Percentiles rank a stretch among this genome's conserved stretches.
Conservation (phyloP, 30 jellyfish, hydroid and myxozoan genomes). For the Cassiopea andromeda region DNA sequence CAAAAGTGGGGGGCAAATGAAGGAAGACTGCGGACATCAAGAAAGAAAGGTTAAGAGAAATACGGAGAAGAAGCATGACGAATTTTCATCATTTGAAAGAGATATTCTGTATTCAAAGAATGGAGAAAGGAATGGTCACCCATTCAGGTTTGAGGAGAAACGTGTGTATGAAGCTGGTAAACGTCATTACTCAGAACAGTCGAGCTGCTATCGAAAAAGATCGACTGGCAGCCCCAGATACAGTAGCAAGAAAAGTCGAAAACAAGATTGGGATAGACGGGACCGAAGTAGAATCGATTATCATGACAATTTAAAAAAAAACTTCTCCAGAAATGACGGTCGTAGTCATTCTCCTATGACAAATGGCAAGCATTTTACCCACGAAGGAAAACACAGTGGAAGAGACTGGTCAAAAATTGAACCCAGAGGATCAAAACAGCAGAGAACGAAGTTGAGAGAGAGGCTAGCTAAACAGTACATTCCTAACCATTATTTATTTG, state of each 20-base stretch:
- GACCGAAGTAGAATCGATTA: neutral
- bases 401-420: neutral
- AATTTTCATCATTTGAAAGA: neutral
- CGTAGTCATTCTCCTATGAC: too few relatives aligned
- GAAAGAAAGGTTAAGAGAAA: neutral
- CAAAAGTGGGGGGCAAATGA: neutral
- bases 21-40: neutral
- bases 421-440: neutral
- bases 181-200: neutral
- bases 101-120: neutral
- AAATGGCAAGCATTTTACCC: neutral
- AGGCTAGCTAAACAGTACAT: constrained; percentile 40
- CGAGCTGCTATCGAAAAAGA: neutral
- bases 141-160: neutral
- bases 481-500: constrained; percentile 8
- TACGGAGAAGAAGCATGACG: neutral
- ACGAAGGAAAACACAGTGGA: neutral
- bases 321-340: neutral
- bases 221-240: neutral
- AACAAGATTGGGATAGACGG: neutral
- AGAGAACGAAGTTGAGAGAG: constrained; percentile 25
- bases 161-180: neutral
- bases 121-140: neutral
- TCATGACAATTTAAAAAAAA: neutral
- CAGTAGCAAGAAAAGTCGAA: neutral